Conservation (phyloP, 2,888 invertebrate species). For the Chorisops tibialis region DNA sequence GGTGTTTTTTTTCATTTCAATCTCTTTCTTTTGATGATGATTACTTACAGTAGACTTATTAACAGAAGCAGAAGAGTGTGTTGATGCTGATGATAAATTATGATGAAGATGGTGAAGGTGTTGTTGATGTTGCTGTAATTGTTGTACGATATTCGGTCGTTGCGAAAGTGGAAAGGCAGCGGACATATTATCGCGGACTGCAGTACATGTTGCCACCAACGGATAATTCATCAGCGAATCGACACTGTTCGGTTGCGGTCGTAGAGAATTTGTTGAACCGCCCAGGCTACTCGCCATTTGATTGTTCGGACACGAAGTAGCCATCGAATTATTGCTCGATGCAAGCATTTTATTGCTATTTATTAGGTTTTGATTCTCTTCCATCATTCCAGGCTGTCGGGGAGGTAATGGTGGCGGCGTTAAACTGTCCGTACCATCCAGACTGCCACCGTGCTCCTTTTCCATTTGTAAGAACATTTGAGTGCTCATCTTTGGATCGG, state of each 20-base stretch:
- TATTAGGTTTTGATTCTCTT: conserved; percentile 41
- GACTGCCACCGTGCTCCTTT: conserved; percentile 35
- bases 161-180: conserved; percentile 51
- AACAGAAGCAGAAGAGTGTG: conserved; percentile 34
- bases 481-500: conserved; percentile 53
- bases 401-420: conserved; percentile 61
- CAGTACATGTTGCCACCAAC: conserved; percentile 51
- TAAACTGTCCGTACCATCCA: conserved; percentile 50
- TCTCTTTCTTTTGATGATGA: conserved; percentile 28
- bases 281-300: conserved; percentile 4
- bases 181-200: conserved; percentile 49
- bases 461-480: conserved; percentile 53
- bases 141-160: conserved; percentile 51
- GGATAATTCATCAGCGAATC: conserved; percentile 51
- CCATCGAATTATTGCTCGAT: neutral
- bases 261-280: conserved; percentile 23
- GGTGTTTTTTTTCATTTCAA: too few relatives aligned
- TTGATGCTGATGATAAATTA: conserved; percentile 35
- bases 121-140: conserved; percentile 50
- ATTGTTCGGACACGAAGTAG: conserved; percentile 3
- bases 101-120: conserved; percentile 38
- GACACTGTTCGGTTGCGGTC: conserved; percentile 49
- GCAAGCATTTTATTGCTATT: conserved; percentile 32
- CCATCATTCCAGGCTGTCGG: conserved; percentile 55
- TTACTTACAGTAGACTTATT: conserved; percentile 48